Base-by-base conservation (phyloP, 92 coral and sea anemone genomes). In the Parazoanthus darwini region DNA sequence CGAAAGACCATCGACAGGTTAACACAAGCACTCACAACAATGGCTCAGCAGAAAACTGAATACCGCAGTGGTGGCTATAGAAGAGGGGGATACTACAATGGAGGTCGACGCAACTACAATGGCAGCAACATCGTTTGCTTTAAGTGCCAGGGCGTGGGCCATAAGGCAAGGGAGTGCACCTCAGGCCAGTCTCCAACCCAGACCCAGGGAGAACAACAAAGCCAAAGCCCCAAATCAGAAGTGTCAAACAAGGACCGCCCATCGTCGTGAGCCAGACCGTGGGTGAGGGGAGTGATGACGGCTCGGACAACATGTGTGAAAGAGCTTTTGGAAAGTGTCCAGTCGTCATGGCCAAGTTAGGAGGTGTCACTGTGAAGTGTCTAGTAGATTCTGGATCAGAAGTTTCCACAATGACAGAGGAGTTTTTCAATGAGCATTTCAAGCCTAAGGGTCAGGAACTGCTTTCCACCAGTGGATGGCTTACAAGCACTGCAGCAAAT, bases 401-500 rank as follows among this genome's bases (percentile, higher is more conserved):
- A 85, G 95, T 88, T 59, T 78, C 92, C 15, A 90, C 95, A 15
- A 88, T 93, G 5, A 93, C 90, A 44, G 95, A 93, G 59, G 90
- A 81, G 29, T 90, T 90, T 50, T 93, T 93, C 83, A 93, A 89
- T 78, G 36, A 65, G 36, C 94, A 93, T 58, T 93, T 86, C 81
- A 83, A 90, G 63, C 87, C 93, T 0, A 91, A 74, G 78, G 95
- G 93, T 18, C 85, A 93, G 87, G 91, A 89, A 7, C 82, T 93
- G 39, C 63, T 91, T 67, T 89, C 95, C 36, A 86, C 93, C n/a
- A 89, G 91, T 85, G 90, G 89, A 13, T 92, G 92, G 94, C 76
- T 90, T 39, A 87, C 88, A 3, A 58, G 87, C 15, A 92, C 94
- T 35, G 92, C 91, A 23, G 92, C 92, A 13, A 90, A 86, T 86